Evolutionary conservation across 2,113 vertebrate species (phyloP).

Genomic region (Heptranchias perlo): DNA sequence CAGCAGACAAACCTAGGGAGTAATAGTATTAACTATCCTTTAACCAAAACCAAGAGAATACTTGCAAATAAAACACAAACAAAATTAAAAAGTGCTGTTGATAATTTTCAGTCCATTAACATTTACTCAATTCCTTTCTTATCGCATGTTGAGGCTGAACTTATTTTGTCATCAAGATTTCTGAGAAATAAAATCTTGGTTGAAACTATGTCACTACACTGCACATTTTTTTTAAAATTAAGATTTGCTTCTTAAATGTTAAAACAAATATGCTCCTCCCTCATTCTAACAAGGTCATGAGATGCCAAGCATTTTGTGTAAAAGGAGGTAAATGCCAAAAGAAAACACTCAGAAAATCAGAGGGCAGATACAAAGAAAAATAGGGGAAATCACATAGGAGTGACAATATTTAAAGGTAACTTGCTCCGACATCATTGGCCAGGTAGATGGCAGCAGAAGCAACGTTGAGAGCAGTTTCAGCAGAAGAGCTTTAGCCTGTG

Average conservation of each 20-base stretch:
- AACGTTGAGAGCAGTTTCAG: background rate
- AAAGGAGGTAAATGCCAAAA: background rate
- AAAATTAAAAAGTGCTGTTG: background rate
- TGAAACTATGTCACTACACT: background rate
- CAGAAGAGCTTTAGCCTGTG: background rate
- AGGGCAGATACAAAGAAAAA: no score
- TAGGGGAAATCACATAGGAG: background rate
- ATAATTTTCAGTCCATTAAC: background rate
- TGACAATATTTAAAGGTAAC: background rate
- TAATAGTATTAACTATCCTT: no score
- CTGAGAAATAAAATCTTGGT: background rate
- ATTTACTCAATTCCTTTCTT: background rate
- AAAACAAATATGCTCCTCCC: background rate
- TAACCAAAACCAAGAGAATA: background rate
- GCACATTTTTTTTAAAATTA: background rate
- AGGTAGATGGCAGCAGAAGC: background rate
- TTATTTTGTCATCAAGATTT: background rate
- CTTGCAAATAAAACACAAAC: background rate
- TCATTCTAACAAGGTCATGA: background rate
- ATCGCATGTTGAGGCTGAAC: background rate
- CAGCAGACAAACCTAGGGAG: background rate
- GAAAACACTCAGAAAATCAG: background rate
- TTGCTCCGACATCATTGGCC: background rate
- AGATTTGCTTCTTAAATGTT: background rate
- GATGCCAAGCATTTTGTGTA: background rate